Conservation (phyloP, 2,888 invertebrate species). For the Anorthoa munda region DNA sequence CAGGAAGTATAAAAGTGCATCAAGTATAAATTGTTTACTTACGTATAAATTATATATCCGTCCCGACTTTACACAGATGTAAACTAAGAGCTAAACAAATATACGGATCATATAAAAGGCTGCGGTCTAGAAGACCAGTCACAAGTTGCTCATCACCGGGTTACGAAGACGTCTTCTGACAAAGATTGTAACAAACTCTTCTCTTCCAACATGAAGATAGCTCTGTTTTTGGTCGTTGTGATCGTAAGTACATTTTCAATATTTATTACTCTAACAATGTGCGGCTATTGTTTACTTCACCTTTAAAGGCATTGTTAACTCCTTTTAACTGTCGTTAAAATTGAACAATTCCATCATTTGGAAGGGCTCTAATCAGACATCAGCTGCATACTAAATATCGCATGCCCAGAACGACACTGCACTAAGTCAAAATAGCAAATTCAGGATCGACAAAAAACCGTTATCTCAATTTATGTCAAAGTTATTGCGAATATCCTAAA, state of each 20-base stretch:
- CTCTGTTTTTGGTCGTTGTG: slow-evolving; percentile 2
- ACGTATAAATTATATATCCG: slow-evolving; percentile 8
- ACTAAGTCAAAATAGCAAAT: no score
- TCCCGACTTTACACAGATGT: slow-evolving; percentile 5
- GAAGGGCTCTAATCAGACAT: no score
- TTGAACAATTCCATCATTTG: no score
- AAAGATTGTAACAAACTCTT: slow-evolving; percentile 5
- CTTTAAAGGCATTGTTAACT: no score
- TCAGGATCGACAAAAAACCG: no score
- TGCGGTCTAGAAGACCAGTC: not conserved
- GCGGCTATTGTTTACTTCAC: not conserved
- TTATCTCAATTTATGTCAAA: no score
- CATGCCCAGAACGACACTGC: no score
- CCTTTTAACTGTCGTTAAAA: no score
- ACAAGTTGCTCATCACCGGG: slow-evolving; percentile 21
- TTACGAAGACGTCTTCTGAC: slow-evolving; percentile 15
- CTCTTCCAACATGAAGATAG: slow-evolving; percentile 23
- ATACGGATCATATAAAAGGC: slow-evolving; percentile 38
- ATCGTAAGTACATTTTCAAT: slow-evolving; percentile 32
- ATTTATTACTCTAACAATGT: not conserved
- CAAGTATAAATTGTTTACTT: not conserved
- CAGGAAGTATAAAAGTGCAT: slow-evolving; percentile 8
- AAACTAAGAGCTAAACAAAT: slow-evolving; percentile 17
- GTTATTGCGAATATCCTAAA: no score
- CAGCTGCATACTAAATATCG: no score